phyloP scores from a whole-genome alignment of 2,888 invertebrate genomes.

The Ormia ochracea region DNA sequence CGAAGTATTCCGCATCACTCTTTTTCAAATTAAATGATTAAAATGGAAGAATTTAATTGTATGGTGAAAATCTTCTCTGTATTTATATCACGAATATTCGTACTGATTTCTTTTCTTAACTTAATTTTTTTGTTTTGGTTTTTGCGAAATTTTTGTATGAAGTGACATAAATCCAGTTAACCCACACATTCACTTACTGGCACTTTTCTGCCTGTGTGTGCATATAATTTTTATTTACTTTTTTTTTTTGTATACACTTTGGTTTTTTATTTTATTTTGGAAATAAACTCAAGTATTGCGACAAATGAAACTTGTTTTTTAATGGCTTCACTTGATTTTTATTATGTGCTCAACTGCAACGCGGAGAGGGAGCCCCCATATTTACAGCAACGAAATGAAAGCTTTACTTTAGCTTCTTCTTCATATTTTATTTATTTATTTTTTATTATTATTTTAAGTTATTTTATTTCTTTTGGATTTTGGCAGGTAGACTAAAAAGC shows the following conservation, averaged over 20 bases:
- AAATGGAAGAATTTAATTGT: neutral
- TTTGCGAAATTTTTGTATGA: slow-evolving; percentile 18
- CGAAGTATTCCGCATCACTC: too few species aligned
- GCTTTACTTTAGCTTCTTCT: slow-evolving; percentile 37
- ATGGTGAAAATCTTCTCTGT: slow-evolving; percentile 1
- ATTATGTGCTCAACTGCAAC: slow-evolving; percentile 22
- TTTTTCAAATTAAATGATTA: slow-evolving; percentile 26
- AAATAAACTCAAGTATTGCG: slow-evolving; percentile 48
- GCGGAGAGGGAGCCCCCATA: slow-evolving; percentile 17
- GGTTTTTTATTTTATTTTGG: slow-evolving; percentile 35
- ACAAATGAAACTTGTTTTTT: slow-evolving; percentile 65
- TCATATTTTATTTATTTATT: slow-evolving; percentile 5
- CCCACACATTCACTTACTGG: slow-evolving; percentile 58
- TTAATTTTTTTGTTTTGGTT: neutral
- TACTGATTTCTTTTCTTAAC: neutral
- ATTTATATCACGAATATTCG: slow-evolving; percentile 19
- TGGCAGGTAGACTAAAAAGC: slow-evolving; percentile 48
- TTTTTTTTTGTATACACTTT: neutral
- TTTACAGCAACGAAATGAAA: slow-evolving; percentile 32
- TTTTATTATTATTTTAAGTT: too few species aligned
- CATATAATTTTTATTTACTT: slow-evolving; percentile 13
- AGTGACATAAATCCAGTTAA: slow-evolving; percentile 64
- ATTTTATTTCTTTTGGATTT: slow-evolving; percentile 31
- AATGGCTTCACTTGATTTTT: slow-evolving; percentile 61
- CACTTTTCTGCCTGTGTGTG: slow-evolving; percentile 35